Evolutionary conservation across 2,888 invertebrate species (phyloP).

Genomic region (Synanthedon andrenaeformis): DNA sequence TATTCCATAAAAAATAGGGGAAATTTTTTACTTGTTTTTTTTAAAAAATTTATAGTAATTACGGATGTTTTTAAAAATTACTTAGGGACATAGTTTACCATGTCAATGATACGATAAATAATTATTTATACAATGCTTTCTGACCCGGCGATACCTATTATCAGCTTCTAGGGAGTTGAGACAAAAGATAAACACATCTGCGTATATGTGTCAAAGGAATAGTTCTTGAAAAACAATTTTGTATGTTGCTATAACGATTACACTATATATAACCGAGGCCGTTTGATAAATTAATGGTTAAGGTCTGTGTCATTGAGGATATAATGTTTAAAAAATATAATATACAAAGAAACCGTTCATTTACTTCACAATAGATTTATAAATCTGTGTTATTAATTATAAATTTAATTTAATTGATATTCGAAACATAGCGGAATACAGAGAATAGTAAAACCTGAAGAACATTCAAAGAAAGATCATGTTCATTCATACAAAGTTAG

Average conservation of each 20-base stretch:
- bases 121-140: slow-evolving; percentile 29
- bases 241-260: not conserved
- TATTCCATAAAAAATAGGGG: no score
- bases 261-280: not conserved
- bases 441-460: no score
- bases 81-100: not conserved
- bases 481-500: no score
- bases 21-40: no score
- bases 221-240: slow-evolving; percentile 14
- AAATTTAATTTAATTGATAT: no score
- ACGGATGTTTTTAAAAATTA: not conserved
- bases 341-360: no score
- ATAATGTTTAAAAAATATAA: no score
- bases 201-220: slow-evolving; percentile 8
- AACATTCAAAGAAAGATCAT: no score
- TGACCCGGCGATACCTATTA: slow-evolving; percentile 35
- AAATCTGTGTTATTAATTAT: no score
- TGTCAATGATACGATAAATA: not conserved
- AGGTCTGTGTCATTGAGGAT: not conserved
- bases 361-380: no score
- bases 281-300: not conserved
- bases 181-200: slow-evolving; percentile 15
- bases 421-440: no score
- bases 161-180: slow-evolving; percentile 34
- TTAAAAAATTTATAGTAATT: no score